phyloP scores from a whole-genome alignment of 2,888 invertebrate genomes.

The Prosapia bicincta region DNA sequence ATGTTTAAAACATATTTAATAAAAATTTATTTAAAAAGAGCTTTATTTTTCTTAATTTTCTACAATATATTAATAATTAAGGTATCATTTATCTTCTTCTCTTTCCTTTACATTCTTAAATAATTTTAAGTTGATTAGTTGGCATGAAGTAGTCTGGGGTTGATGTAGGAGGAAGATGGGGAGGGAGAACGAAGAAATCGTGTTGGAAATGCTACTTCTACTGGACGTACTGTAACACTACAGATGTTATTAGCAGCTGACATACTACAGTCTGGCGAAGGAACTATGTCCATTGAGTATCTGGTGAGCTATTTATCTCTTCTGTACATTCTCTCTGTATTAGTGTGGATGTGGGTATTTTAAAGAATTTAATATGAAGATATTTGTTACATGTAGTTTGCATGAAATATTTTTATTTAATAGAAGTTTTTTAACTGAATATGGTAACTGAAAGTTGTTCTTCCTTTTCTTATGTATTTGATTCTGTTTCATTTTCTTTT shows the following conservation, averaged over 20 bases:
- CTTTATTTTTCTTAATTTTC: no score
- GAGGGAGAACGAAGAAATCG: slow-evolving; percentile 16
- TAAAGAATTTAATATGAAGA: no score
- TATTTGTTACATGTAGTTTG: not conserved
- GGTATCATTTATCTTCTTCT: no score
- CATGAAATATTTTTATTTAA: not conserved
- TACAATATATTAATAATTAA: no score
- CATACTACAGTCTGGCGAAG: slow-evolving; percentile 77
- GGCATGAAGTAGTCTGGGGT: not conserved
- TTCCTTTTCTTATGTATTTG: no score
- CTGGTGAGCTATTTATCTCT: slow-evolving; percentile 55
- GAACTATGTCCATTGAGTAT: slow-evolving; percentile 86
- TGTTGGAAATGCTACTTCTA: slow-evolving; percentile 39
- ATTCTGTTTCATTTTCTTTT: no score
- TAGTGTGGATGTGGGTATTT: no score
- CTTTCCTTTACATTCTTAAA: not conserved
- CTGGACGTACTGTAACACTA: slow-evolving; percentile 71
- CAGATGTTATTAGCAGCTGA: slow-evolving; percentile 83
- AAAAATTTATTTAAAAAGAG: no score
- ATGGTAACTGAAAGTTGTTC: no score
- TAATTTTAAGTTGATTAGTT: not conserved
- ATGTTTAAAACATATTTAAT: no score
- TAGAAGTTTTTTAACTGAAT: not conserved
- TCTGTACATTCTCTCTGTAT: not conserved
- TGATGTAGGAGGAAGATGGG: slow-evolving; percentile 16